Base-by-base conservation (phyloP, 2,888 invertebrate species). In the Gastrophysa polygoni region DNA sequence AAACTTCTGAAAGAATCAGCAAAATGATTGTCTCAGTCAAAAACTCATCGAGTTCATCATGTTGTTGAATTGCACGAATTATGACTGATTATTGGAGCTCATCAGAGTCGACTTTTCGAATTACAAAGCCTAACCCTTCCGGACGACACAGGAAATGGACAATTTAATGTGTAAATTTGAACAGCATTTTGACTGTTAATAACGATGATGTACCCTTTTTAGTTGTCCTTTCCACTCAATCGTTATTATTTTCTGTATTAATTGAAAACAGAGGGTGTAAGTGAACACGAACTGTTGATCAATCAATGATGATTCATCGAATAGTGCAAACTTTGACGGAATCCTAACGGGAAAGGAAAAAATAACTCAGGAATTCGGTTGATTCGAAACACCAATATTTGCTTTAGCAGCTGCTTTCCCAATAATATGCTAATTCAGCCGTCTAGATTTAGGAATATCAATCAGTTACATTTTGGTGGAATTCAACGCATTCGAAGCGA, bases 391-490 rank as follows among this genome's bases (percentile, higher is more conserved):
- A 62, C 64, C 70, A 69, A 71, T 71, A 71, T 73, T 72, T 72
- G 68, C 67, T 60, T 44, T 64, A 62, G 62, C 73, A 71, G 68
- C 71, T 73, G 73, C 71, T 64, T 63, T 71, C 73, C 67, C 74
- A 75, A 75, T 75, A 75, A 75, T 74, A 75, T 75, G 75, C 71
- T 74, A 75, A 75, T 75, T 73, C 67, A 60, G 63, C n/a, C n/a
- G n/a, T 63, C 64, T 71, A 73, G 71, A 74, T 73, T 75, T 71
- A 56, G 66, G 71, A 68, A 72, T 72, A 73, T 73, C 73, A 71
- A 71, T 71, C 73, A 72, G 71, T 69, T 66, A 67, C 66, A 71
- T 71, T 72, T 68, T 69, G 63, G 65, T 8, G 8, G 32, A 11
- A 32, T 10, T 32, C 32, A 11, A 32, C 32, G 32, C 2, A 32